Conservation (phyloP, 2,797 vertebrate species). For the Sebastes elongatus region DNA sequence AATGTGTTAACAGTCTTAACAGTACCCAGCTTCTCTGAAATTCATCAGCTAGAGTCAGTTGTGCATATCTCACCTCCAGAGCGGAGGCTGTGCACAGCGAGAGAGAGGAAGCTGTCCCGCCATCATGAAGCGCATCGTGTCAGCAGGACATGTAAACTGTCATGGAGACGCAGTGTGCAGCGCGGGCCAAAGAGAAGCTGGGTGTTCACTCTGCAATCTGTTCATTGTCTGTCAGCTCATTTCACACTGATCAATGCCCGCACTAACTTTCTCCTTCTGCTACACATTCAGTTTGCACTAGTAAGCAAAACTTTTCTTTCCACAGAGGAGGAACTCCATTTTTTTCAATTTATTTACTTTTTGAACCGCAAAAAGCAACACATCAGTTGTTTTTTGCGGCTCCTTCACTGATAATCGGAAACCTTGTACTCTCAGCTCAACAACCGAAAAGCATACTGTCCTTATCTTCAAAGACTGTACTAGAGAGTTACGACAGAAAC, state of each 20-base stretch:
- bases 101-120: slow-evolving; percentile 60
- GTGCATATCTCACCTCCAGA: slow-evolving; percentile 61
- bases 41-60: slow-evolving; percentile 48
- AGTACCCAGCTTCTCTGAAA: slow-evolving; percentile 17
- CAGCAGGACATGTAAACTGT: slow-evolving; percentile 77
- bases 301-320: not conserved
- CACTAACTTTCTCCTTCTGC: slow-evolving; percentile 18
- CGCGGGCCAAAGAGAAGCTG: slow-evolving; percentile 54
- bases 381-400: slow-evolving; percentile 1
- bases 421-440: slow-evolving; percentile 5
- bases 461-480: slow-evolving; percentile 1
- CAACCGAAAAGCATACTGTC: not conserved
- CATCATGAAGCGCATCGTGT: slow-evolving; percentile 56
- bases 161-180: slow-evolving; percentile 46
- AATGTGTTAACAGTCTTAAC: slow-evolving; percentile 15
- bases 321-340: not conserved
- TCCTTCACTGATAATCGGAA: slow-evolving; percentile 11
- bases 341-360: slow-evolving; percentile 28
- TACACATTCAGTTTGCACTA: slow-evolving; percentile 28
- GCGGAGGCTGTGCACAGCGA: slow-evolving; percentile 58
- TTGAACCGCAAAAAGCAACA: not conserved
- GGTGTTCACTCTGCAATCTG: slow-evolving; percentile 72
- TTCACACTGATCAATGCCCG: slow-evolving; percentile 58
- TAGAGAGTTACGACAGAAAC: slow-evolving; percentile 22
- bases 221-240: slow-evolving; percentile 75